A percentile compares a stretch with the other conserved stretches of the same genome.
Conservation (phyloP, 2,113 vertebrate species). For the Apteryx owenii region DNA sequence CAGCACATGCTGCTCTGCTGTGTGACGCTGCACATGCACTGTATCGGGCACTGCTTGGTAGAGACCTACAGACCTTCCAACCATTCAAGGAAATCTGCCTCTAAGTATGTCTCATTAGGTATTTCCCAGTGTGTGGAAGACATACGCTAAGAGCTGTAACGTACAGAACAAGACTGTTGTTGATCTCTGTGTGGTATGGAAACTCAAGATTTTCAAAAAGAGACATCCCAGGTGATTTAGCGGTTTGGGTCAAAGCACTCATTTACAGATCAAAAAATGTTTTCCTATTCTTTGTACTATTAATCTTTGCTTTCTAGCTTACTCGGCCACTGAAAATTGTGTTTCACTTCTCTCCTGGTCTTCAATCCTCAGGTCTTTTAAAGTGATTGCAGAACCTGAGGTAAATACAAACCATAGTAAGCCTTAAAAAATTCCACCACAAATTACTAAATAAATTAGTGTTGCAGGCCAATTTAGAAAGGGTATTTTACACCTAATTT, state of each 20-base stretch:
- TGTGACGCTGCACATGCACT: accelerated
- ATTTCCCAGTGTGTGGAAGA: neutral
- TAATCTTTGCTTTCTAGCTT: neutral
- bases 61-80: neutral
- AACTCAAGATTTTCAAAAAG: neutral
- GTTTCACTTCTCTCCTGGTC: neutral
- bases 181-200: neutral
- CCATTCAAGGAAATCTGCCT: neutral
- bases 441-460: accelerated
- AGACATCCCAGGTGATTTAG: neutral
- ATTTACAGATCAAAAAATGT: neutral
- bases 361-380: neutral
- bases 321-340: neutral
- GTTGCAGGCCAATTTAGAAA: neutral
- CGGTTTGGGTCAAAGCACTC: neutral
- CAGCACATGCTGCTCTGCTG: too few relatives aligned
- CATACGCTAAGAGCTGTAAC: neutral
- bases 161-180: neutral
- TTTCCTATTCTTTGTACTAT: neutral
- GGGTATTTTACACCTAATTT: neutral
- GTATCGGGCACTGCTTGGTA: neutral
- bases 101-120: neutral
- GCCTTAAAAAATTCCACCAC: neutral
- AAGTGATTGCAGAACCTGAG: neutral
- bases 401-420: neutral